phyloP scores from a whole-genome alignment of 2,888 invertebrate species.

The Danaus chrysippus region DNA sequence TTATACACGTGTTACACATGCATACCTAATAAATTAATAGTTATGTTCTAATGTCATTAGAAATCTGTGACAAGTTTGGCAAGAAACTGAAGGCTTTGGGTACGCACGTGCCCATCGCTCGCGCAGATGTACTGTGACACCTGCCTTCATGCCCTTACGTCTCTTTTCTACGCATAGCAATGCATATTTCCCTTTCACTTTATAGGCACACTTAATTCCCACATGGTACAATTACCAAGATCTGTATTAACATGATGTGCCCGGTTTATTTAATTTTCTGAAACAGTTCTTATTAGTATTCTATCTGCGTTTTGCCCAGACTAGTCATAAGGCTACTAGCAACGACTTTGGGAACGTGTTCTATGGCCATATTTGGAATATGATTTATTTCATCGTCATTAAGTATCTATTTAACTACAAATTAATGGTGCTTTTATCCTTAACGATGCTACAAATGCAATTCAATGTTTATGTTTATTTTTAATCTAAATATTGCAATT shows the following conservation, averaged over 20 bases:
- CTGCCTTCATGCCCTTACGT: conserved; percentile 57
- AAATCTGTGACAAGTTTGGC: conserved; percentile 38
- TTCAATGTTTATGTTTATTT: conserved; percentile 6
- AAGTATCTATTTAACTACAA: conserved; percentile 30
- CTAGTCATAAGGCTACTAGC: not conserved
- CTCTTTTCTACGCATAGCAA: conserved; percentile 47
- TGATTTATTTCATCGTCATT: conserved; percentile 35
- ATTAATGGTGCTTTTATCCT: conserved; percentile 7
- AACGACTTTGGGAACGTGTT: conserved; percentile 16
- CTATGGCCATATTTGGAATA: conserved; percentile 50
- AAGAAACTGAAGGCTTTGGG: conserved; percentile 49
- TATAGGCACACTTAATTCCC: conserved; percentile 63
- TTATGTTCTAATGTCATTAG: conserved; percentile 35
- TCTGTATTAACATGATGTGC: conserved; percentile 67
- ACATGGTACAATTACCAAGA: conserved; percentile 47
- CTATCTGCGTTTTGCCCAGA: conserved; percentile 42
- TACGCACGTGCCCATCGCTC: conserved; percentile 70
- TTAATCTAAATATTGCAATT: not conserved
- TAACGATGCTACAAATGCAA: not conserved
- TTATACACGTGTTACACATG: conserved; percentile 34
- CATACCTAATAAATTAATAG: conserved; percentile 31
- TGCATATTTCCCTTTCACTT: conserved; percentile 46
- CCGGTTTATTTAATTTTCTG: conserved; percentile 70
- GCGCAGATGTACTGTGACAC: conserved; percentile 75
- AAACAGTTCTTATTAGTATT: conserved; percentile 72